Percentiles rank a stretch among this genome's conserved stretches.
phyloP scores from a whole-genome alignment of 2,113 vertebrate genomes.

The Chrysemys picta region DNA sequence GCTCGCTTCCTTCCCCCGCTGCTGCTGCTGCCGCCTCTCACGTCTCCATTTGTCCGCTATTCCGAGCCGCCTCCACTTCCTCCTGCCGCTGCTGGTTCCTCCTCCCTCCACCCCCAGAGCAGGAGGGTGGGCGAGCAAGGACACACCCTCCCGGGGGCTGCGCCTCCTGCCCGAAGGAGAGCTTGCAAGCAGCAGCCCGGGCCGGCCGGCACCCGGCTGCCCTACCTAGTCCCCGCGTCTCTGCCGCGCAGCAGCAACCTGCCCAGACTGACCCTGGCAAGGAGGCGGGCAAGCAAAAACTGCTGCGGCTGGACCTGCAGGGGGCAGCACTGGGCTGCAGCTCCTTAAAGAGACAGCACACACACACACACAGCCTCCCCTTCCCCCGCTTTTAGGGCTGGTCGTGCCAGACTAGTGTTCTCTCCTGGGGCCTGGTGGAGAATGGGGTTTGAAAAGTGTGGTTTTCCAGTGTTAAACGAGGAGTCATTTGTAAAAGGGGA shows the following conservation, averaged over 20 bases:
- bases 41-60: conserved; percentile 52
- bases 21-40: conserved; percentile 16
- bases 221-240: not conserved
- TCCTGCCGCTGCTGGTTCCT: not conserved
- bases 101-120: conserved; percentile 5
- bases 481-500: not conserved
- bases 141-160: not conserved
- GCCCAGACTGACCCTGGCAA: too few species aligned
- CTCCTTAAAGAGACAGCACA: not conserved
- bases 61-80: conserved; percentile 55
- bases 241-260: too few species aligned
- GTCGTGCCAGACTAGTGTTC: not conserved
- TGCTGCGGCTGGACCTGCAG: conserved; percentile 13
- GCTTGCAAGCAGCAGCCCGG: not conserved
- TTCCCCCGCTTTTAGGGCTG: not conserved
- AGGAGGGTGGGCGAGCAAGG: not conserved
- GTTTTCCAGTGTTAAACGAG: not conserved
- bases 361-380: rapidly evolving
- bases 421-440: not conserved
- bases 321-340: conserved; percentile 3
- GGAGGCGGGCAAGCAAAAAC: too few species aligned
- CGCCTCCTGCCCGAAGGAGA: not conserved
- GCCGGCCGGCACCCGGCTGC: not conserved
- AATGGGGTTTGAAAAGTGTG: not conserved
- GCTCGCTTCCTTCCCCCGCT: not conserved